A percentile compares a stretch with the other conserved stretches of the same genome.
phyloP scores from a whole-genome alignment of 2,113 vertebrate genomes.

The Poeciliopsis turrubarensis region DNA sequence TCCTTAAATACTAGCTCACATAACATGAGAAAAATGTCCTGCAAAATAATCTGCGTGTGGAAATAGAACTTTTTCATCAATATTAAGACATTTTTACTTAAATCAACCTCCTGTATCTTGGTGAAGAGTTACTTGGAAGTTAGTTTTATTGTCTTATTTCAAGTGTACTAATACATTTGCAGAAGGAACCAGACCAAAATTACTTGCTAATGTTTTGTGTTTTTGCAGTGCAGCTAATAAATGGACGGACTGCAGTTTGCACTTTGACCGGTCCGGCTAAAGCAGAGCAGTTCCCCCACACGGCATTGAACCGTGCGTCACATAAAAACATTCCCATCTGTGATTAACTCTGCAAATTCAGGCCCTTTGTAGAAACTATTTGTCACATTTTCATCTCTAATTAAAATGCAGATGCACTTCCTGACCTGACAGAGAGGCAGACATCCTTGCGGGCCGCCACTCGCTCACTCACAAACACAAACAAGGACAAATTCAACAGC shows the following conservation, averaged over 20 bases:
- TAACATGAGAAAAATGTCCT: no score
- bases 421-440: slow-evolving; percentile 16
- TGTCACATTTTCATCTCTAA: slow-evolving; percentile 29
- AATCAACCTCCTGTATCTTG: no score
- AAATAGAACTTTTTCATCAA: no score
- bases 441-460: slow-evolving; percentile 10
- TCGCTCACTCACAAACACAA: neutral
- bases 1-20: no score
- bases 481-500: slow-evolving; percentile 33
- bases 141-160: no score
- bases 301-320: neutral
- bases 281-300: neutral
- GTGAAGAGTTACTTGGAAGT: no score
- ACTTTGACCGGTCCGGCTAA: neutral
- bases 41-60: no score
- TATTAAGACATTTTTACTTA: no score
- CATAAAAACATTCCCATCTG: neutral
- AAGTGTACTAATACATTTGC: no score
- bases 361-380: slow-evolving; percentile 10
- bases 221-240: neutral
- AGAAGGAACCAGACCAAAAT: no score
- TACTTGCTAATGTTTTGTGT: no score
- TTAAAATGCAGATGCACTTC: slow-evolving; percentile 38
- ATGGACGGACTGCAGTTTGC: neutral
- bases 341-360: neutral